Evolutionary conservation across 2,888 invertebrate genomes (phyloP).

Genomic region (Phlogophora meticulosa): DNA sequence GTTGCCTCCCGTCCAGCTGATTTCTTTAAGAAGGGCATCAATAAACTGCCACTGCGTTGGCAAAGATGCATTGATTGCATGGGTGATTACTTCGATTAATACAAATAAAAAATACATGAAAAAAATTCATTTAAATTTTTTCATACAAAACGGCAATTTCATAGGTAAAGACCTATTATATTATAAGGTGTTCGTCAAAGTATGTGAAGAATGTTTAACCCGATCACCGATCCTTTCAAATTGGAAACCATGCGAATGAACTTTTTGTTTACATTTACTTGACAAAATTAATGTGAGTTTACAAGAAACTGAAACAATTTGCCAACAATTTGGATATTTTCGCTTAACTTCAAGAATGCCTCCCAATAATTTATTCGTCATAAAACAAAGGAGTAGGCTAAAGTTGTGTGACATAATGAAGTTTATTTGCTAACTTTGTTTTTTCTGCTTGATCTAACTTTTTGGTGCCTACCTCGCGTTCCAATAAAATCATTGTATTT

Average conservation of each 20-base stretch:
- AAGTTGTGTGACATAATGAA: conserved; percentile 16
- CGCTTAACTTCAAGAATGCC: conserved; percentile 33
- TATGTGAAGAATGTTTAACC: conserved; percentile 3
- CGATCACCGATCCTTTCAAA: conserved; percentile 17
- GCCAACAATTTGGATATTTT: conserved; percentile 40
- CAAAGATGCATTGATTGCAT: too few relatives aligned
- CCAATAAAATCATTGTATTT: too few relatives aligned
- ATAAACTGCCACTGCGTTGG: too few relatives aligned
- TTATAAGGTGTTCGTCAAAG: neutral
- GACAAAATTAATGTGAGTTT: conserved; percentile 47
- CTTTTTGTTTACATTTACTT: conserved; percentile 37
- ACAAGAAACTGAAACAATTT: conserved; percentile 39
- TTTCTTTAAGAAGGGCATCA: too few relatives aligned
- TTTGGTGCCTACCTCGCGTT: neutral
- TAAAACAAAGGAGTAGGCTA: conserved; percentile 19
- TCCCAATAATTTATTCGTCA: conserved; percentile 35
- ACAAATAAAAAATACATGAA: too few relatives aligned
- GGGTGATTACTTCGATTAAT: too few relatives aligned
- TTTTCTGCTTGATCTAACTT: conserved; percentile 11
- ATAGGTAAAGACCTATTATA: too few relatives aligned
- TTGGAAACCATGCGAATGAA: conserved; percentile 18
- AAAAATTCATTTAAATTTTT: too few relatives aligned
- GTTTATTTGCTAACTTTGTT: too few relatives aligned
- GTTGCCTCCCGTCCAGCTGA: too few relatives aligned
- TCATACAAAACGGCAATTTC: too few relatives aligned